These are phyloP conservation scores for Rousettus leschenaultii DNA, from an alignment of 2,113 vertebrate genomes.

Conservation along the genomic window DNA sequence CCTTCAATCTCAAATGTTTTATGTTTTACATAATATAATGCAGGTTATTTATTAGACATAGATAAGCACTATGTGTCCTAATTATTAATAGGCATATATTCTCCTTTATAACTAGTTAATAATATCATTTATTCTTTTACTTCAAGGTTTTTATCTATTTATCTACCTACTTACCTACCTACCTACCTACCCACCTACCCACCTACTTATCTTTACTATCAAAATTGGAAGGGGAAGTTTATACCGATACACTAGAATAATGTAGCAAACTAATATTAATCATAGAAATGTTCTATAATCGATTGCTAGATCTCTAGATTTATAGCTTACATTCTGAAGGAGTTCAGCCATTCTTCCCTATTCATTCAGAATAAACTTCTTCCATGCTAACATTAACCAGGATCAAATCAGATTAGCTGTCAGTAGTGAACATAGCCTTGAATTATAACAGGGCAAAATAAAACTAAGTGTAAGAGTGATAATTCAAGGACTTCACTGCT, in stretches of 20 bases:
- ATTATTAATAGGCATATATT: neutral
- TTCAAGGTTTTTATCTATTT: neutral
- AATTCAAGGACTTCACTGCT: neutral
- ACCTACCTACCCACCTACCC: too few species aligned
- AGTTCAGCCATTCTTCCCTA: neutral
- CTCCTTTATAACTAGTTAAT: neutral
- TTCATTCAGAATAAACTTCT: neutral
- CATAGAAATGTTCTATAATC: neutral
- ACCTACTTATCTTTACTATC: neutral
- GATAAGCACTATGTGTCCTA: constrained; percentile 16
- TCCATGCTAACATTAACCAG: neutral
- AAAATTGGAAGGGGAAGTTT: neutral
- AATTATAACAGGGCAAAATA: neutral
- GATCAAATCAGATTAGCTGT: neutral
- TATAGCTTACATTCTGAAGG: neutral
- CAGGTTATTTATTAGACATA: constrained; percentile 32
- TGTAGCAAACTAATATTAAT: neutral
- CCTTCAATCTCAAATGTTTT: constrained; percentile 60
- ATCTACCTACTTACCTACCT: neutral
- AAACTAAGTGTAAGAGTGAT: neutral
- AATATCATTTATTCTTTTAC: neutral
- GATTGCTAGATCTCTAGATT: neutral
- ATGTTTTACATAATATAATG: constrained; percentile 62
- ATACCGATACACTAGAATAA: neutral
- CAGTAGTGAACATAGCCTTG: neutral